These are phyloP conservation scores for Lerema accius DNA, from an alignment of 1,140 invertebrate genomes.

Conservation along the genomic window DNA sequence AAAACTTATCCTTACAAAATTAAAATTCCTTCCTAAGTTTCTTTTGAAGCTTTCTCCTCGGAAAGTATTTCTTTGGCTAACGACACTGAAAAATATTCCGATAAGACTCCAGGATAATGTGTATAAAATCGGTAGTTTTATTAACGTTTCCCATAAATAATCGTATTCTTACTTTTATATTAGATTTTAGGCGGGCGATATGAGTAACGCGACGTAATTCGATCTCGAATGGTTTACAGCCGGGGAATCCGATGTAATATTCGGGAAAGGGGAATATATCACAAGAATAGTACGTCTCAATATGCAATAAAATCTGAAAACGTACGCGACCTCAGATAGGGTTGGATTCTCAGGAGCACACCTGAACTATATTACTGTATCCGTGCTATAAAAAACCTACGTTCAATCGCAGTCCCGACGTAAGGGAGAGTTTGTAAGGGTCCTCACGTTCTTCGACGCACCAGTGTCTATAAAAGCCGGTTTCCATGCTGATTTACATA, in stretches of 20 bases:
- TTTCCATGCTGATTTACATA: slow-evolving; percentile 64
- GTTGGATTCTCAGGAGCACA: slow-evolving; percentile 64
- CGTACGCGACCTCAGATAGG: slow-evolving; percentile 73
- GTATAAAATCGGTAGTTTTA: neutral
- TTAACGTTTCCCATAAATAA: neutral
- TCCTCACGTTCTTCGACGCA: slow-evolving; percentile 53
- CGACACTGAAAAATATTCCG: neutral
- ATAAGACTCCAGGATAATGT: neutral
- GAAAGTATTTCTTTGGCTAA: neutral
- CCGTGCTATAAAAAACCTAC: slow-evolving; percentile 61
- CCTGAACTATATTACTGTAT: slow-evolving; percentile 68
- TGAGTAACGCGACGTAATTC: slow-evolving; percentile 38
- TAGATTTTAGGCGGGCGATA: slow-evolving; percentile 21
- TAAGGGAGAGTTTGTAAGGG: slow-evolving; percentile 45
- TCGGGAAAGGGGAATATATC: slow-evolving; percentile 60
- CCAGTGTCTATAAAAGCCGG: slow-evolving; percentile 54
- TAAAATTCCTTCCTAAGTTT: neutral
- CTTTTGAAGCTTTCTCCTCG: neutral
- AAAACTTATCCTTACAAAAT: neutral
- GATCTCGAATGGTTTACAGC: slow-evolving; percentile 55
- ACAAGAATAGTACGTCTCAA: slow-evolving; percentile 76
- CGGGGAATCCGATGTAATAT: slow-evolving; percentile 53
- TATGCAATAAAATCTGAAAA: slow-evolving; percentile 76
- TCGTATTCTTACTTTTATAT: neutral
- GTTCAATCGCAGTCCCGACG: slow-evolving; percentile 49